Percentiles rank a stretch among this genome's conserved stretches.
These are phyloP conservation scores for Plebejus melissa DNA, from an alignment of 2,888 invertebrate species.

Conservation along the genomic window DNA sequence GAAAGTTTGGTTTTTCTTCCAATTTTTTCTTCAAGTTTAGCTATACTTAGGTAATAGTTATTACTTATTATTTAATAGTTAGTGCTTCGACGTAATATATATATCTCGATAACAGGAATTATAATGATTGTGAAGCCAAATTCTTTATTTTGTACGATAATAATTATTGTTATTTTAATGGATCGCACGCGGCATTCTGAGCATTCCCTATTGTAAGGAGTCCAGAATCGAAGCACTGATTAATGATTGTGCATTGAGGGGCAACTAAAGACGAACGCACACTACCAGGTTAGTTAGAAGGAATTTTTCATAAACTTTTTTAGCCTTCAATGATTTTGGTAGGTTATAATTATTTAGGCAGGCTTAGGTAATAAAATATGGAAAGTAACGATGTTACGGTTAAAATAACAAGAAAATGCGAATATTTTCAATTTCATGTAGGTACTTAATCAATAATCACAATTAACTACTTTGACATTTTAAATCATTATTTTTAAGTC, in stretches of 20 bases:
- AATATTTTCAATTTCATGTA: background rate
- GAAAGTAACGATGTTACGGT: background rate
- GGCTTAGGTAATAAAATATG: background rate
- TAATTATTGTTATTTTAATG: slow-evolving; percentile 78
- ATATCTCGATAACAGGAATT: background rate
- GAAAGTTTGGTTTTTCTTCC: too few species aligned
- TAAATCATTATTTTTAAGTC: background rate
- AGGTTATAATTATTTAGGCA: too few species aligned
- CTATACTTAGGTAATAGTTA: too few species aligned
- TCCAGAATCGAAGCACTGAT: slow-evolving; percentile 75
- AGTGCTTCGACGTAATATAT: too few species aligned
- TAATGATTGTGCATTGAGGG: slow-evolving; percentile 74
- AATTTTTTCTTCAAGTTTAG: too few species aligned
- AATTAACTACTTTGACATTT: background rate
- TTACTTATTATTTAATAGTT: too few species aligned
- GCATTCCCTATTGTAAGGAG: slow-evolving; percentile 75
- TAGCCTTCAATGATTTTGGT: background rate
- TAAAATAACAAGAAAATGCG: background rate
- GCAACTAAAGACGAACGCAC: slow-evolving; percentile 50
- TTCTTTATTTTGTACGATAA: slow-evolving; percentile 49
- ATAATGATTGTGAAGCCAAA: slow-evolving; percentile 33
- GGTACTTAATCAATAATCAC: too few species aligned
- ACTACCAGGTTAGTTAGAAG: slow-evolving; percentile 33
- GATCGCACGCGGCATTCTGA: slow-evolving; percentile 68
- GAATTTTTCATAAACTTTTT: background rate